These are phyloP conservation scores for Podotricha telesiphe DNA, from an alignment of 2,888 invertebrate species.

Conservation along the genomic window DNA sequence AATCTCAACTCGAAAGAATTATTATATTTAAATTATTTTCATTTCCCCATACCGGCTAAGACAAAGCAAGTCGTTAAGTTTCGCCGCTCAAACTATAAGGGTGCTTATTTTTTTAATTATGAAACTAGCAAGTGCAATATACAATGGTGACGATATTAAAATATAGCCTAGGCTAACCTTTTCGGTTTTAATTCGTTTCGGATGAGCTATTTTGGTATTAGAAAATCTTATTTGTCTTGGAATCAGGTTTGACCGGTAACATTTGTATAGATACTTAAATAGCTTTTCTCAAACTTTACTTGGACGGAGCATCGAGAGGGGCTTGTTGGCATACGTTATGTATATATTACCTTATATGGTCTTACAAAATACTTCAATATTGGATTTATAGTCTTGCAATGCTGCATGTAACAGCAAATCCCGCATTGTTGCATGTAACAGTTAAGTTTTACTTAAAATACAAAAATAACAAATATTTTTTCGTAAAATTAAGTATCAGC, in stretches of 20 bases:
- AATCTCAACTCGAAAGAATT: too few relatives aligned
- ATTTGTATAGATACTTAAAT: constrained; percentile 5
- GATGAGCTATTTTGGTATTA: constrained; percentile 19
- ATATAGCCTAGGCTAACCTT: constrained; percentile 17
- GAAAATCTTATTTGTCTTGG: constrained; percentile 17
- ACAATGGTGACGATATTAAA: background rate
- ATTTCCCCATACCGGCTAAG: too few relatives aligned
- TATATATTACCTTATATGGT: background rate
- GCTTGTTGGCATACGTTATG: background rate
- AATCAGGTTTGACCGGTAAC: constrained; percentile 20
- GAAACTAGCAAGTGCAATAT: background rate
- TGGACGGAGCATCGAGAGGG: background rate
- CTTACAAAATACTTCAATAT: background rate
- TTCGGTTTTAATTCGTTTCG: constrained; percentile 16
- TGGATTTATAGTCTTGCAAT: background rate
- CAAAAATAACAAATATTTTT: too few relatives aligned
- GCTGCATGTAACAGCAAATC: background rate
- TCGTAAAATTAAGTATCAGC: too few relatives aligned
- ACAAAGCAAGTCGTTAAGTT: too few relatives aligned
- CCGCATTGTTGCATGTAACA: too few relatives aligned
- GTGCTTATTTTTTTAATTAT: background rate
- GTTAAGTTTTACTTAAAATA: too few relatives aligned
- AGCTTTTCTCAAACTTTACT: constrained; percentile 16
- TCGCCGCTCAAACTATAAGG: too few relatives aligned
- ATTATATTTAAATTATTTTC: too few relatives aligned